A percentile compares a stretch with the other conserved stretches of the same genome.
Conservation (phyloP, 2,797 vertebrate genomes). For the Poeciliopsis turneri region DNA sequence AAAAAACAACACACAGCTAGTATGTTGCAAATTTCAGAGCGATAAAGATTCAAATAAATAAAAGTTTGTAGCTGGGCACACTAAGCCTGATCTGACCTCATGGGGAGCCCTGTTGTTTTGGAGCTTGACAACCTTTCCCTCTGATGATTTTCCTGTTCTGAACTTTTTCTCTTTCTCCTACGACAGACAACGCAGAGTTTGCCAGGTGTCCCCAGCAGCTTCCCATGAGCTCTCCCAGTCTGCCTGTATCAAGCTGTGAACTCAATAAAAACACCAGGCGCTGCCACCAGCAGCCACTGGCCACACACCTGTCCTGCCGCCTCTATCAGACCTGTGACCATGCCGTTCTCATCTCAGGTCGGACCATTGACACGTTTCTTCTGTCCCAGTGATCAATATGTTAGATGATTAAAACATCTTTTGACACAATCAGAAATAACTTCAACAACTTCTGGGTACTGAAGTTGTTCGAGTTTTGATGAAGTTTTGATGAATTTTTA, state of each 20-base stretch:
- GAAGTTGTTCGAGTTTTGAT: background rate
- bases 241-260: constrained; percentile 82
- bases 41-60: background rate
- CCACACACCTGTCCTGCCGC: constrained; percentile 82
- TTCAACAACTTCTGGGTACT: too few species aligned
- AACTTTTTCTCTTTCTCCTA: background rate
- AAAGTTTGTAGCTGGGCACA: background rate
- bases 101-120: background rate
- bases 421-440: background rate
- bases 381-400: background rate
- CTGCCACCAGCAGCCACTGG: constrained; percentile 83
- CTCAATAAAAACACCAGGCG: constrained; percentile 86
- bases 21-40: too few species aligned
- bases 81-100: background rate
- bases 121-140: background rate
- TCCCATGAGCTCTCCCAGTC: constrained; percentile 61
- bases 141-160: background rate
- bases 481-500: background rate
- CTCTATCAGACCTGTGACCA: constrained; percentile 89
- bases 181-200: constrained; percentile 79
- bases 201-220: constrained; percentile 78
- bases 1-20: too few species aligned
- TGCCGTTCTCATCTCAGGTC: constrained; percentile 84
- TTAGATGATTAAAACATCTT: background rate
- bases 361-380: background rate